Evolutionary conservation across 2,888 invertebrate genomes (phyloP).

Genomic region (Chaitophorus viminalis): DNA sequence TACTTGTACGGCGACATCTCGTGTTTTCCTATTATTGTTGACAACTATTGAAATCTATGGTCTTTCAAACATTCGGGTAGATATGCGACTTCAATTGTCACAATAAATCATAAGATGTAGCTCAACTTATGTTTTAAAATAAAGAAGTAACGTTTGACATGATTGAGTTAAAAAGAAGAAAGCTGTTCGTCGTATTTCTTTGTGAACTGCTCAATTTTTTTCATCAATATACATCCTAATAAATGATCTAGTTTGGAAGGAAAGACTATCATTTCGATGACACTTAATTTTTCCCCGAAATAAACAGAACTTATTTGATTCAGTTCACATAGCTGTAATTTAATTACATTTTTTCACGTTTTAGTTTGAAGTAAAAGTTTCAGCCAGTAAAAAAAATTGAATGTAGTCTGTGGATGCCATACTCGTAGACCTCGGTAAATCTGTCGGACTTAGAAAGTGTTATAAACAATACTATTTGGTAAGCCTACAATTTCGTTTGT

Average conservation of each 20-base stretch:
- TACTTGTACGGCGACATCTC: not conserved
- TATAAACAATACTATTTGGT: too few species aligned
- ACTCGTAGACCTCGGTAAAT: too few species aligned
- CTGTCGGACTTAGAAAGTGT: too few species aligned
- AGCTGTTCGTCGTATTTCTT: not conserved
- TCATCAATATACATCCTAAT: not conserved
- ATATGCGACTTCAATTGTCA: not conserved
- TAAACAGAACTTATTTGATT: not conserved
- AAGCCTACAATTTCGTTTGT: too few species aligned
- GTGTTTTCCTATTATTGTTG: not conserved
- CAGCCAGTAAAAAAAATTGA: too few species aligned
- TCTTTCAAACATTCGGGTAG: not conserved
- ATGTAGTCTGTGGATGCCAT: too few species aligned
- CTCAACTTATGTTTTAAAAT: not conserved
- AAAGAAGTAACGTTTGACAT: not conserved
- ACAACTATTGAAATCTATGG: not conserved
- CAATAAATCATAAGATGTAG: too few species aligned
- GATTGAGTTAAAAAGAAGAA: not conserved
- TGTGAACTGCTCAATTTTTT: not conserved
- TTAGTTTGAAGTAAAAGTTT: too few species aligned
- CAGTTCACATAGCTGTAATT: not conserved
- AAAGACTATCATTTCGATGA: not conserved
- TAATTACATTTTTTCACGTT: too few species aligned
- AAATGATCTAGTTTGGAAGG: not conserved
- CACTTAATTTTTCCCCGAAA: not conserved